Conservation (phyloP, 1,140 invertebrate genomes). For the Papilio machaon region DNA sequence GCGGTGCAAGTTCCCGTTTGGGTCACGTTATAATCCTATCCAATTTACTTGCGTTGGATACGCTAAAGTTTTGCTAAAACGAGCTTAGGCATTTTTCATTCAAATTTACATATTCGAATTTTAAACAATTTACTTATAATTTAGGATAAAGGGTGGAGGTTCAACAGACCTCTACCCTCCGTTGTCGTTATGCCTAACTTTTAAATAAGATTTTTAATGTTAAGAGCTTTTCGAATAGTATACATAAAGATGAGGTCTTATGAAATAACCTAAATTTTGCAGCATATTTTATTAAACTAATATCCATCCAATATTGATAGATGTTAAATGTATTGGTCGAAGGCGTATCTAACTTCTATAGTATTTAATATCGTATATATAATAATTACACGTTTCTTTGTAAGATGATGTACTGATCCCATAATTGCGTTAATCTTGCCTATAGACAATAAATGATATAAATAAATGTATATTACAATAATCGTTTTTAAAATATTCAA, state of each 20-base stretch:
- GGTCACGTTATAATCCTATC: background rate
- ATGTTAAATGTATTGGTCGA: slow-evolving; percentile 72
- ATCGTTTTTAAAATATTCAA: background rate
- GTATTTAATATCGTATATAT: slow-evolving; percentile 45
- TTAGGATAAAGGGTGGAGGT: slow-evolving; percentile 56
- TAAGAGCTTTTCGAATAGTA: slow-evolving; percentile 79
- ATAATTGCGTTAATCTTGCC: slow-evolving; percentile 53
- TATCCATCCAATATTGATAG: slow-evolving; percentile 81
- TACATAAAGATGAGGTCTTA: slow-evolving; percentile 78
- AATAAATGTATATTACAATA: slow-evolving; percentile 17
- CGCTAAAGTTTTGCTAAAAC: slow-evolving; percentile 49
- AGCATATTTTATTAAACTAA: slow-evolving; percentile 76
- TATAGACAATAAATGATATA: slow-evolving; percentile 49
- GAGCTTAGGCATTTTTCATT: slow-evolving; percentile 66
- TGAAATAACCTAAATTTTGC: slow-evolving; percentile 77
- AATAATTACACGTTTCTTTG: background rate
- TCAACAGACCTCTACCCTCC: slow-evolving; percentile 65
- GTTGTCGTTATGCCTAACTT: slow-evolving; percentile 61
- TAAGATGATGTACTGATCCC: slow-evolving; percentile 19
- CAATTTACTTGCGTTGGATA: slow-evolving; percentile 25
- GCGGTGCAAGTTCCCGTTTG: background rate
- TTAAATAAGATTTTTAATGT: slow-evolving; percentile 74
- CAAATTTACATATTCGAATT: slow-evolving; percentile 53
- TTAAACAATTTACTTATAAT: slow-evolving; percentile 54
- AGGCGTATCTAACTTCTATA: slow-evolving; percentile 72